Evolutionary conservation across 2,113 vertebrate genomes (phyloP).

Genomic region (Labeo rohita): DNA sequence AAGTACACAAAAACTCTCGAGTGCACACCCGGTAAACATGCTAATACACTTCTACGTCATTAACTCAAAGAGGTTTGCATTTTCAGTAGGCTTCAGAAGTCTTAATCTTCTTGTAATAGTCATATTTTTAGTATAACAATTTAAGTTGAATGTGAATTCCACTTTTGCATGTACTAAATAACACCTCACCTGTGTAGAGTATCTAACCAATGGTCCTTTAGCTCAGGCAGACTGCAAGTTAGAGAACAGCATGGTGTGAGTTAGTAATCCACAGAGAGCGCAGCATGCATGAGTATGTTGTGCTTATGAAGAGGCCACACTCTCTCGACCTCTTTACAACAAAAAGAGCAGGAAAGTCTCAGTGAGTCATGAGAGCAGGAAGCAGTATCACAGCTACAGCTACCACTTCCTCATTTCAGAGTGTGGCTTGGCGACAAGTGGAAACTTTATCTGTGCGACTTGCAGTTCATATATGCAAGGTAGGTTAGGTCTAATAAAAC

Average conservation of each 20-base stretch:
- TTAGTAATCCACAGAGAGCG: conserved; percentile 69
- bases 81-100: not conserved
- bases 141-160: not conserved
- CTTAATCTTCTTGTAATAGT: not conserved
- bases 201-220: conserved; percentile 83
- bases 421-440: conserved; percentile 55
- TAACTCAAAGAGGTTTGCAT: not conserved
- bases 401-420: conserved; percentile 82
- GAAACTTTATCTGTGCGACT: conserved; percentile 62
- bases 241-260: conserved; percentile 76
- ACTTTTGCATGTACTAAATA: not conserved
- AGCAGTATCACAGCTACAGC: conserved; percentile 82
- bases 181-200: conserved; percentile 80
- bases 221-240: conserved; percentile 73
- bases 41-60: not conserved
- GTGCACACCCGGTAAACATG: not conserved
- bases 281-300: conserved; percentile 11
- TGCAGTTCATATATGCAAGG: not conserved
- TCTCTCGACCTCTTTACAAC: conserved; percentile 69
- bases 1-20: not conserved
- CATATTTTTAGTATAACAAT: not conserved
- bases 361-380: conserved; percentile 80
- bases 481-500: not conserved
- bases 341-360: conserved; percentile 57
- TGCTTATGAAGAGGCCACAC: conserved; percentile 60